Percentiles rank a stretch among this genome's conserved stretches.
Conservation (phyloP, 1,140 invertebrate species). For the Scaptomyza montana region DNA sequence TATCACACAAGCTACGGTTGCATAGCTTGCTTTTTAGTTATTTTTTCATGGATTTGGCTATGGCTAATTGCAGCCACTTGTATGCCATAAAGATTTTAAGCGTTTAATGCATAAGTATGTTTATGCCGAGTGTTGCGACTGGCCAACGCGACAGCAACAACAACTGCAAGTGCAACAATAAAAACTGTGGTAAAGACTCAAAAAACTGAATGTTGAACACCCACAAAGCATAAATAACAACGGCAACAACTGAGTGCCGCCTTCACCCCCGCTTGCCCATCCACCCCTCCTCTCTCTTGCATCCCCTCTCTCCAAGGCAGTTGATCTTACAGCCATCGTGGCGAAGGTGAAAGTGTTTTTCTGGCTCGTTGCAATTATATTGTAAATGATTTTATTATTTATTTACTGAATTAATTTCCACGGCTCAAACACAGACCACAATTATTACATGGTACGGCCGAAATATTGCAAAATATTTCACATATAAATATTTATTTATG, state of each 20-base stretch:
- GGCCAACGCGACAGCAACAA: conserved; percentile 10
- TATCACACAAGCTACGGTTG: no score
- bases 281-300: not conserved
- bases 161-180: conserved; percentile 11
- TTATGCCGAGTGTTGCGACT: conserved; percentile 43
- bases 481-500: conserved; percentile 74
- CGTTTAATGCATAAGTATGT: conserved; percentile 61
- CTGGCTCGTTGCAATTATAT: conserved; percentile 72
- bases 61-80: conserved; percentile 68
- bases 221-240: conserved; percentile 80
- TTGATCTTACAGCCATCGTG: conserved; percentile 36
- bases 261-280: conserved; percentile 3
- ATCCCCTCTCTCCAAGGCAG: not conserved
- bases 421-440: not conserved
- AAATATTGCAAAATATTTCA: conserved; percentile 70
- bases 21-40: not conserved
- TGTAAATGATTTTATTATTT: conserved; percentile 82
- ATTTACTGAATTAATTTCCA: conserved; percentile 79
- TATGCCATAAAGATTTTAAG: conserved; percentile 50
- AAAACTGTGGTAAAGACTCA: conserved; percentile 73
- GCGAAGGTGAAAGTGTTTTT: conserved; percentile 80
- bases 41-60: conserved; percentile 10
- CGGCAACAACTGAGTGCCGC: conserved; percentile 55
- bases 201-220: conserved; percentile 80
- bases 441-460: not conserved